Base-by-base conservation (phyloP, 2,888 invertebrate genomes). In the Dasypogon diadema region DNA sequence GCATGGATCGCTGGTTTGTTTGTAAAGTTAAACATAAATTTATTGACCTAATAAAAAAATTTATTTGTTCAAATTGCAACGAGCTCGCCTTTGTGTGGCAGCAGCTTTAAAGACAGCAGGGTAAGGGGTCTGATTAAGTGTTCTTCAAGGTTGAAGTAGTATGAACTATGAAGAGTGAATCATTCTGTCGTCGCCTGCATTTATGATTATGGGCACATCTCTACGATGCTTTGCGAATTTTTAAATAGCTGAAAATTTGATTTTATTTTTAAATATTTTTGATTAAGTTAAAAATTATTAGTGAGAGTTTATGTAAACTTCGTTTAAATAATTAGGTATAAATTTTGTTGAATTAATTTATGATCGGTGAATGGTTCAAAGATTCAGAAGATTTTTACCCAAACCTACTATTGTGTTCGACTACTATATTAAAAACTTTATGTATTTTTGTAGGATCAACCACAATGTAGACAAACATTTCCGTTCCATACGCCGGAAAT, bases 41-140 rank as follows among this genome's bases (percentile, higher is more conserved):
- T 65, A 65, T 65, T 65, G 65, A 46, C 46, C 65, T 65, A 65
- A 65, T 65, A 65, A 65, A 65, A 63, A 65, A 24, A n/a, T 65
- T 48, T 22, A 48, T 65, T 48, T 46, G 22, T 42, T 48, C 22
- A 65, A 65, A 65, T 65, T 65, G 65, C 65, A 65, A 16, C 24
- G 21, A 8, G 48, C 12, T 5, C n/a, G 8, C 21, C 37, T 37
- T 30, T 46, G 14, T 65, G 12, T 46, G 65, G 42, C 3, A 12
- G 48, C 48, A 46, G 14, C 12, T 42, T 21, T 65, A 26, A 46
- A 46, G 48, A 65, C 14, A 26, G 46, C 22, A 12, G 65, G 2
- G 0, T 6, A 16, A 22, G 48, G 65, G 48, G 26, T 24, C 1
- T 42, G 48, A 65, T 46, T 65, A 65, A 65, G 46, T 46, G 48